These are phyloP conservation scores for Euspilapteryx auroguttella DNA, from an alignment of 2,888 invertebrate genomes.

Conservation along the genomic window DNA sequence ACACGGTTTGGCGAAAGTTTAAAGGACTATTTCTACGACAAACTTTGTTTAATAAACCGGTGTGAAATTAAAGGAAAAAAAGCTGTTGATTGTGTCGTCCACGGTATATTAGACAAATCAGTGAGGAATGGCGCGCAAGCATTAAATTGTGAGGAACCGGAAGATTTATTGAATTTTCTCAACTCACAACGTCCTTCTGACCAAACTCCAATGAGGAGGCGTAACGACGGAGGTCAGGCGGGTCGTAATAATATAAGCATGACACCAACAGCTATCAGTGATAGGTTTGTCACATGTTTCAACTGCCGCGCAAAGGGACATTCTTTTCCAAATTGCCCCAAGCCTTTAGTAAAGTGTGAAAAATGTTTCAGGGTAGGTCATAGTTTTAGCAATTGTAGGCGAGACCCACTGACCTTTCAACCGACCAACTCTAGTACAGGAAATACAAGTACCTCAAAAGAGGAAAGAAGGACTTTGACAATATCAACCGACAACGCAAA, in stretches of 20 bases:
- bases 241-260: too few species aligned
- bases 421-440: slow-evolving; percentile 2
- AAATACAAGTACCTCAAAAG: neutral
- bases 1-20: slow-evolving; percentile 6
- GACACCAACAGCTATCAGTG: neutral
- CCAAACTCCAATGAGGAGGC: too few species aligned
- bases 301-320: slow-evolving; percentile 6
- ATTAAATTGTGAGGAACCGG: too few species aligned
- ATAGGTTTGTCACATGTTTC: slow-evolving; percentile 1
- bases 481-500: slow-evolving; percentile 3
- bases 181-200: too few species aligned
- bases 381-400: slow-evolving; percentile 2
- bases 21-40: slow-evolving; percentile 9
- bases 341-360: slow-evolving; percentile 3
- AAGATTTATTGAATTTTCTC: too few species aligned
- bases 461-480: slow-evolving; percentile 4
- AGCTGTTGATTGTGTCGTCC: slow-evolving; percentile 7
- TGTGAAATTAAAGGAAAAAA: slow-evolving; percentile 3
- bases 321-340: slow-evolving; percentile 4
- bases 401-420: slow-evolving; percentile 1
- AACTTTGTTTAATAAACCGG: slow-evolving; percentile 6
- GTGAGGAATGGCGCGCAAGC: slow-evolving; percentile 6
- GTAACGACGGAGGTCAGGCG: too few species aligned
- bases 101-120: slow-evolving; percentile 4
- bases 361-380: slow-evolving; percentile 7